phyloP scores from a whole-genome alignment of 2,888 invertebrate genomes.

The Notodonta ziczac region DNA sequence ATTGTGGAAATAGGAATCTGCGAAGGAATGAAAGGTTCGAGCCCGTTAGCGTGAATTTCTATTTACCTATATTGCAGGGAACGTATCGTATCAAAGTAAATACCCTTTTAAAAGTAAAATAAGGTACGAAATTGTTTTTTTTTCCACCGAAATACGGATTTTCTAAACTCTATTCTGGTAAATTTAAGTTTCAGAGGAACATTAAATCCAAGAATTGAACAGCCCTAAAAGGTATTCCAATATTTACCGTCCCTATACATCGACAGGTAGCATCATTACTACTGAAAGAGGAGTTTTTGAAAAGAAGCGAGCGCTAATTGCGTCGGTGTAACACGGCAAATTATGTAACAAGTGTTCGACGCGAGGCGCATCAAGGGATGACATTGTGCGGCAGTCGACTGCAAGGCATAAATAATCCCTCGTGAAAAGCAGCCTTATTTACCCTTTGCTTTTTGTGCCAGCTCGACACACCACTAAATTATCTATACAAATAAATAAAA shows the following conservation, averaged over 20 bases:
- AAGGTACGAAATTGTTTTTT: no score
- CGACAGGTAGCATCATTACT: no score
- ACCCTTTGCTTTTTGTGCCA: conserved; percentile 3
- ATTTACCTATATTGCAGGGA: not conserved
- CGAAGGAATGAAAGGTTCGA: not conserved
- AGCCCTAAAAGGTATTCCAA: no score
- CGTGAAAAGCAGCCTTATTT: conserved; percentile 5
- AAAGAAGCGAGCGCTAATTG: conserved; percentile 41
- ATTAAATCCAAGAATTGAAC: no score
- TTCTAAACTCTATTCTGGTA: no score
- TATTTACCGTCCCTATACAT: no score
- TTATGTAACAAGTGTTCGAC: conserved; percentile 26
- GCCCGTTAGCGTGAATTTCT: not conserved
- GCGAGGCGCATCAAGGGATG: conserved; percentile 23
- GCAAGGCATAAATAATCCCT: conserved; percentile 29
- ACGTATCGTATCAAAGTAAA: not conserved
- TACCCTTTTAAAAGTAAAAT: not conserved
- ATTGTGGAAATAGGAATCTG: conserved; percentile 3
- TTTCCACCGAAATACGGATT: no score
- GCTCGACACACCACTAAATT: not conserved
- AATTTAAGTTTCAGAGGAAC: no score
- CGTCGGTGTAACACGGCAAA: conserved; percentile 30
- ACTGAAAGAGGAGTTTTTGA: conserved; percentile 24
- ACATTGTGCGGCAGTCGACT: conserved; percentile 25
- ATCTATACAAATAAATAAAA: no score